Percentiles rank a stretch among this genome's conserved stretches.
These are phyloP conservation scores for Diglossa cyanea DNA, from an alignment of 2,797 vertebrate species.

Conservation along the genomic window DNA sequence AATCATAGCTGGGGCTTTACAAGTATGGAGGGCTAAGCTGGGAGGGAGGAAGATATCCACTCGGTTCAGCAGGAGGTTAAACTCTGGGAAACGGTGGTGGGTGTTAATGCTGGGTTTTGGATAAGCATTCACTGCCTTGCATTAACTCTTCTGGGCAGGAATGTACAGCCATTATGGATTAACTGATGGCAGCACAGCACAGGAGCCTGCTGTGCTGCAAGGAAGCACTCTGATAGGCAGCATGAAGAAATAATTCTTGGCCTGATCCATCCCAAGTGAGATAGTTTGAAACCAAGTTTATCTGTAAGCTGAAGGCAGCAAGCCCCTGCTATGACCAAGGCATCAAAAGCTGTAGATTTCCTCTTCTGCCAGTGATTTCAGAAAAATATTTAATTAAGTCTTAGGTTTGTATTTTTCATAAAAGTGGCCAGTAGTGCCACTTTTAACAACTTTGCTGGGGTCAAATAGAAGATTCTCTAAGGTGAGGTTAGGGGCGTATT, in stretches of 20 bases:
- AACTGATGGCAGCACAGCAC: constrained; percentile 13
- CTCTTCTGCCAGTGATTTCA: background rate
- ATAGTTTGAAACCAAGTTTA: background rate
- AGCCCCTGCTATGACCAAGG: background rate
- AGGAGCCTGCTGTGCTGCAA: background rate
- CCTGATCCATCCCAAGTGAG: background rate
- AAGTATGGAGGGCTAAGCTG: background rate
- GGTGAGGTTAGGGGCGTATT: background rate
- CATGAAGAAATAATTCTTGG: background rate
- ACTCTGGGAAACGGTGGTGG: background rate
- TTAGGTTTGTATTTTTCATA: background rate
- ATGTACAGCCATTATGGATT: background rate
- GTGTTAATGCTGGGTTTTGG: background rate
- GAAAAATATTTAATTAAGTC: background rate
- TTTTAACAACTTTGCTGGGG: background rate
- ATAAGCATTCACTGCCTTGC: background rate
- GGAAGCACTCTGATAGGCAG: background rate
- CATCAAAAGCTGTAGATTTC: background rate
- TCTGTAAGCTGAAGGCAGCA: background rate
- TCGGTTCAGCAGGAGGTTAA: background rate
- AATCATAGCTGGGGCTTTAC: background rate
- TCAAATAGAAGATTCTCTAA: background rate
- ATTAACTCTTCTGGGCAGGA: background rate
- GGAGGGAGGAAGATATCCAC: background rate
- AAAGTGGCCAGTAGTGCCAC: background rate